Conservation (phyloP, 2,888 invertebrate genomes). For the Plemyria rubiginata region DNA sequence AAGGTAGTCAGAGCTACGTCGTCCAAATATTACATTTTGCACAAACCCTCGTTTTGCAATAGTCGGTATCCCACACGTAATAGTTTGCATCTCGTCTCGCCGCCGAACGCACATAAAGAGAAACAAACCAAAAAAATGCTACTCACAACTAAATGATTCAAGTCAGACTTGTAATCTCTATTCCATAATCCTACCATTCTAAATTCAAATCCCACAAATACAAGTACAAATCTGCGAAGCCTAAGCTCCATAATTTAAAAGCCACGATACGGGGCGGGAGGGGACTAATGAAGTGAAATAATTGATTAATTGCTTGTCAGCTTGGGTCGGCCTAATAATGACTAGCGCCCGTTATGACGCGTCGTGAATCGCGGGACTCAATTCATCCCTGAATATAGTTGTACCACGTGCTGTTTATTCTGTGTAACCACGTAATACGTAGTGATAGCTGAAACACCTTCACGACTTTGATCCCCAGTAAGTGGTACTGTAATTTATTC, state of each 20-base stretch:
- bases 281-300: conserved; percentile 69
- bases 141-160: too few relatives aligned
- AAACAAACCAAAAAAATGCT: background rate
- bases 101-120: too few relatives aligned
- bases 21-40: too few relatives aligned
- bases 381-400: conserved; percentile 15
- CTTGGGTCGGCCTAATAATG: conserved; percentile 55
- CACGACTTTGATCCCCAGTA: too few relatives aligned
- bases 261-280: conserved; percentile 23
- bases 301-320: conserved; percentile 74
- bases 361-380: conserved; percentile 21
- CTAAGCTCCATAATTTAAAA: conserved; percentile 25
- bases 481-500: too few relatives aligned
- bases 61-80: too few relatives aligned
- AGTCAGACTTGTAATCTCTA: background rate
- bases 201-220: conserved; percentile 20
- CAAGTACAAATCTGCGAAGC: conserved; percentile 15
- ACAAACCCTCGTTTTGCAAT: too few relatives aligned
- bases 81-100: too few relatives aligned
- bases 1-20: too few relatives aligned
- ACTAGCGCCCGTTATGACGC: conserved; percentile 48
- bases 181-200: background rate
- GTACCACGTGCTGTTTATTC: too few relatives aligned
- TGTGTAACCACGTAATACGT: too few relatives aligned
- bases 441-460: too few relatives aligned